phyloP scores from a whole-genome alignment of 2,888 invertebrate genomes.

The Formica aserva region DNA sequence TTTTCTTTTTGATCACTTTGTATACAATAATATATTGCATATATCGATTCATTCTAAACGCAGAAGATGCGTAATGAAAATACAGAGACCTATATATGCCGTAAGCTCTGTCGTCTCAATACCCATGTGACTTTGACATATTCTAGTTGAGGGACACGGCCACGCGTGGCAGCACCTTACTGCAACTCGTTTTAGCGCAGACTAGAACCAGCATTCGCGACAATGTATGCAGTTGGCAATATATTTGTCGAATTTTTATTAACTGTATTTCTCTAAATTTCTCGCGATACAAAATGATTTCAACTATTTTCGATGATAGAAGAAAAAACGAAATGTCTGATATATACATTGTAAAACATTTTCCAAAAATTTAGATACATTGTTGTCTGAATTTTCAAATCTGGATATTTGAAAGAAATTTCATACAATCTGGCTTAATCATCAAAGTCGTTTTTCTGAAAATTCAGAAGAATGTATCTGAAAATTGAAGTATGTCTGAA shows the following conservation, averaged over 20 bases:
- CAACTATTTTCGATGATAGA: not conserved
- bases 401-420: too few species aligned
- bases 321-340: too few species aligned
- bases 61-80: not conserved
- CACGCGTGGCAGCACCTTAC: conserved; percentile 68
- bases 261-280: not conserved
- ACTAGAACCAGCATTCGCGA: conserved; percentile 60
- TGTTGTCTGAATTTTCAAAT: too few species aligned
- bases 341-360: not conserved
- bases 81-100: not conserved
- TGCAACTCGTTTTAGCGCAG: conserved; percentile 43
- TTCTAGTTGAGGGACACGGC: conserved; percentile 33
- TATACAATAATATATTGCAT: not conserved
- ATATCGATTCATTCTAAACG: conserved; percentile 26
- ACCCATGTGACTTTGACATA: conserved; percentile 76
- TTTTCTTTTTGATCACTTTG: not conserved
- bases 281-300: not conserved
- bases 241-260: not conserved
- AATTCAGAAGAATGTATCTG: too few species aligned
- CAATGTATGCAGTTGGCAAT: not conserved
- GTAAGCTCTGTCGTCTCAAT: not conserved
- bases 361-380: too few species aligned
- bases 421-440: too few species aligned
- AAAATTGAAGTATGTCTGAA: too few species aligned
- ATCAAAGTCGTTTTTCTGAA: too few species aligned